These are phyloP conservation scores for Pissodes strobi DNA, from an alignment of 1,140 invertebrate genomes.

Conservation along the genomic window DNA sequence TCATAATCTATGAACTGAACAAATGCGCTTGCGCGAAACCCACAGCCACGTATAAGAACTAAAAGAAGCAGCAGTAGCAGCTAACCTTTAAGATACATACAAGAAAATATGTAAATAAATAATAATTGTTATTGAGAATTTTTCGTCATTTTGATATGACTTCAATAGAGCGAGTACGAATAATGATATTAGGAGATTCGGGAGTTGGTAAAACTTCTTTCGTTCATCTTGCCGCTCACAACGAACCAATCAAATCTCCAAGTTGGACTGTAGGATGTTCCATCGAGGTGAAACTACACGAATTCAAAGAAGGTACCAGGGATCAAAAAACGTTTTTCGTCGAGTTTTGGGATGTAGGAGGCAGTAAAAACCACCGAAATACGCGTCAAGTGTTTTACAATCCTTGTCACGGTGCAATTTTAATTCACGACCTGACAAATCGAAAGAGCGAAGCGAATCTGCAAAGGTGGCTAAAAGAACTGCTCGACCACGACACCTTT, in stretches of 20 bases:
- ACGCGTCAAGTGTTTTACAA: slow-evolving; percentile 91
- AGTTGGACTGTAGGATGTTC: slow-evolving; percentile 95
- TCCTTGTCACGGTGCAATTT: slow-evolving; percentile 80
- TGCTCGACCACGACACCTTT: slow-evolving; percentile 77
- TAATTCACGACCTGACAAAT: slow-evolving; percentile 96
- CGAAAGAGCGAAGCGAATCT: slow-evolving; percentile 94
- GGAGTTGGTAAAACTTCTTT: slow-evolving; percentile 96
- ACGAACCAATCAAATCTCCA: slow-evolving; percentile 80
- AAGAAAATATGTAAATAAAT: too few relatives aligned
- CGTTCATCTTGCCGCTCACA: slow-evolving; percentile 88
- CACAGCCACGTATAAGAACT: too few relatives aligned
- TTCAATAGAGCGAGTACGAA: slow-evolving; percentile 84
- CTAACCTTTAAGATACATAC: too few relatives aligned
- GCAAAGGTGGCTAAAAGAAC: slow-evolving; percentile 89
- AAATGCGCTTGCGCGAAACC: too few relatives aligned
- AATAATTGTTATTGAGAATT: neutral
- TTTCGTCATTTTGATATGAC: slow-evolving; percentile 60
- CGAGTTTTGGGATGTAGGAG: slow-evolving; percentile 96
- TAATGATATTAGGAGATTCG: slow-evolving; percentile 91
- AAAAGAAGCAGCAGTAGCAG: too few relatives aligned
- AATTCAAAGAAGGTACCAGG: slow-evolving; percentile 92
- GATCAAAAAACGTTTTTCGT: slow-evolving; percentile 90
- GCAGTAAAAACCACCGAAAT: slow-evolving; percentile 89
- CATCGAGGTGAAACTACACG: slow-evolving; percentile 93
- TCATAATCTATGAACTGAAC: too few relatives aligned